Conservation (phyloP, 2,888 invertebrate genomes). For the Drosophila anomalata region DNA sequence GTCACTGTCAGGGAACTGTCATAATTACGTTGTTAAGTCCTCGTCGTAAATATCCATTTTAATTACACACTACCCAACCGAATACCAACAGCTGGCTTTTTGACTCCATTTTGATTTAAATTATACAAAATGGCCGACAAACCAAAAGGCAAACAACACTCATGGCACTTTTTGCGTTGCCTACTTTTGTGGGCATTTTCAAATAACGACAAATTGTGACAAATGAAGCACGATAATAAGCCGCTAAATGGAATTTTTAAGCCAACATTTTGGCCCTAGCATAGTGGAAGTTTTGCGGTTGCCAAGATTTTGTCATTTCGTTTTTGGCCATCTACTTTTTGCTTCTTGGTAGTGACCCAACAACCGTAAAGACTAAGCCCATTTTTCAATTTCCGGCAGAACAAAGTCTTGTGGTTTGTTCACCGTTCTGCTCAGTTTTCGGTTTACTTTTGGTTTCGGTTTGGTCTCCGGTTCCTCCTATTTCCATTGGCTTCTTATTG, state of each 20-base stretch:
- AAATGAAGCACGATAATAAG: conserved; percentile 49
- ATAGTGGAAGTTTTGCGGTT: conserved; percentile 53
- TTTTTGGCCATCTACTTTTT: conserved; percentile 35
- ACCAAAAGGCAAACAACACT: conserved; percentile 12
- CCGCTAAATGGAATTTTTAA: conserved; percentile 51
- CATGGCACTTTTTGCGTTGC: conserved; percentile 1
- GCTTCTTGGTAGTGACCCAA: conserved; percentile 29
- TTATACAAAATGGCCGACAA: conserved; percentile 41
- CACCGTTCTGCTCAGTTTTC: conserved; percentile 14
- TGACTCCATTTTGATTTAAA: conserved; percentile 49
- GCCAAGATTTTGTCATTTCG: conserved; percentile 41
- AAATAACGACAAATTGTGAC: conserved; percentile 41
- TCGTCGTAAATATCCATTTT: conserved; percentile 72
- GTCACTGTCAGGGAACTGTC: conserved; percentile 54
- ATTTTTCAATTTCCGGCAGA: conserved; percentile 73
- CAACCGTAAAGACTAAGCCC: conserved; percentile 49
- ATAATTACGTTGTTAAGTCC: conserved; percentile 69
- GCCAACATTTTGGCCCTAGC: conserved; percentile 29
- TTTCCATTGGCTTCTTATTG: conserved; percentile 28
- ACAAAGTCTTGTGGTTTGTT: conserved; percentile 59
- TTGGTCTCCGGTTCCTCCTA: too few species aligned
- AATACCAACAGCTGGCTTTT: conserved; percentile 17
- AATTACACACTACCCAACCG: conserved; percentile 56
- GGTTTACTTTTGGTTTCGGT: conserved; percentile 9
- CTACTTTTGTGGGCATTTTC: conserved; percentile 10